A percentile compares a stretch with the other conserved stretches of the same genome.
Evolutionary conservation across 2,113 vertebrate species (phyloP).

Genomic region (Corvus hawaiiensis): DNA sequence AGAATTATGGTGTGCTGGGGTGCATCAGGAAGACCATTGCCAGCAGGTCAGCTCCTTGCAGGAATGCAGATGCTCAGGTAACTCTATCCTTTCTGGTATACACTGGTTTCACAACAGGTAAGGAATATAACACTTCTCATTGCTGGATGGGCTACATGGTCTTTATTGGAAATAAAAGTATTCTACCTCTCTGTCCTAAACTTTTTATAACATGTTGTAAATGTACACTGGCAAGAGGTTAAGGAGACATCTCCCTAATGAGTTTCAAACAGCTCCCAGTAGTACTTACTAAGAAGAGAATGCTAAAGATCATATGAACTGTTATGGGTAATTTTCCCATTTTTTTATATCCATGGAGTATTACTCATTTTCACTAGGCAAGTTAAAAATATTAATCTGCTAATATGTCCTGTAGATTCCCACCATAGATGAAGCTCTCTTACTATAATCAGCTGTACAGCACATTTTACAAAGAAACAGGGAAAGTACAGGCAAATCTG

Average conservation of each 20-base stretch:
- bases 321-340: neutral
- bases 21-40: neutral
- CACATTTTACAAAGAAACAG: neutral
- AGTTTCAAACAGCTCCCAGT: neutral
- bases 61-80: neutral
- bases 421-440: neutral
- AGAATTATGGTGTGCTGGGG: neutral
- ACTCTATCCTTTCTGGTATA: neutral
- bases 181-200: neutral
- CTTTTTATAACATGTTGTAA: neutral
- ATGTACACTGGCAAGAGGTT: neutral
- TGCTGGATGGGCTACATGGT: neutral
- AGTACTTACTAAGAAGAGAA: neutral
- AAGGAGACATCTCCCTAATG: neutral
- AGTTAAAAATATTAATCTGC: neutral
- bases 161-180: neutral
- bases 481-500: neutral
- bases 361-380: neutral
- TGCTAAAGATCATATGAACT: neutral
- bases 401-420: neutral
- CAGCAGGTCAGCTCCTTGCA: neutral
- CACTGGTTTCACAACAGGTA: conserved; percentile 8
- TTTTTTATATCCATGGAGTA: neutral
- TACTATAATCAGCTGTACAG: neutral
- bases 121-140: neutral